These are phyloP conservation scores for Odiellus spinosus DNA, from an alignment of 2,888 invertebrate species.

Conservation along the genomic window DNA sequence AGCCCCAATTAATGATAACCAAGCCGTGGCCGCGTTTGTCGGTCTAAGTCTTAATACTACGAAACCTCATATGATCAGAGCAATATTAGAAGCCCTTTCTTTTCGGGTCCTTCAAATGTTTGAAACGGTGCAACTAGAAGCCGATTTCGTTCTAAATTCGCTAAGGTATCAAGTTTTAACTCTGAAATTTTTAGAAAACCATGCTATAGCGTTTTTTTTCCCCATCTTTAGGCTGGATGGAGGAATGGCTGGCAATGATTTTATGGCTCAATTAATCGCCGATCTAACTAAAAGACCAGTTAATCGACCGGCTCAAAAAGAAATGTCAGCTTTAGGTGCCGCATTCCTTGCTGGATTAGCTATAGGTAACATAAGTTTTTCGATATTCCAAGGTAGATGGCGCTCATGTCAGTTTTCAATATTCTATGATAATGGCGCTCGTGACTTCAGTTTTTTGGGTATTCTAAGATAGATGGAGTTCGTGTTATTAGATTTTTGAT, in stretches of 20 bases:
- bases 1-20: constrained; percentile 72
- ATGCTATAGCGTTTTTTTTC: background rate
- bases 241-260: constrained; percentile 88
- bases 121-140: constrained; percentile 52
- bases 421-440: too few relatives aligned
- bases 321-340: constrained; percentile 72
- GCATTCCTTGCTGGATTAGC: constrained; percentile 69
- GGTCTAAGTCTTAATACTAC: constrained; percentile 53
- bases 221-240: constrained; percentile 61
- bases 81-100: constrained; percentile 68
- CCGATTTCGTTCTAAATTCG: constrained; percentile 33
- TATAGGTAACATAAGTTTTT: constrained; percentile 36
- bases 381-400: too few relatives aligned
- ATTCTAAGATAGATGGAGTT: too few relatives aligned
- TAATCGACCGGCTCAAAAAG: constrained; percentile 52
- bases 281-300: constrained; percentile 60
- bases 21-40: constrained; percentile 67
- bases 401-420: background rate
- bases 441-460: too few relatives aligned
- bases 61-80: constrained; percentile 60
- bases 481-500: too few relatives aligned
- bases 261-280: constrained; percentile 70
- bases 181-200: too few relatives aligned
- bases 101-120: constrained; percentile 65
- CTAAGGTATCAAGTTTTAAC: constrained; percentile 44